These are phyloP conservation scores for Mus caroli DNA, from an alignment of 2,797 vertebrate species.

Conservation along the genomic window DNA sequence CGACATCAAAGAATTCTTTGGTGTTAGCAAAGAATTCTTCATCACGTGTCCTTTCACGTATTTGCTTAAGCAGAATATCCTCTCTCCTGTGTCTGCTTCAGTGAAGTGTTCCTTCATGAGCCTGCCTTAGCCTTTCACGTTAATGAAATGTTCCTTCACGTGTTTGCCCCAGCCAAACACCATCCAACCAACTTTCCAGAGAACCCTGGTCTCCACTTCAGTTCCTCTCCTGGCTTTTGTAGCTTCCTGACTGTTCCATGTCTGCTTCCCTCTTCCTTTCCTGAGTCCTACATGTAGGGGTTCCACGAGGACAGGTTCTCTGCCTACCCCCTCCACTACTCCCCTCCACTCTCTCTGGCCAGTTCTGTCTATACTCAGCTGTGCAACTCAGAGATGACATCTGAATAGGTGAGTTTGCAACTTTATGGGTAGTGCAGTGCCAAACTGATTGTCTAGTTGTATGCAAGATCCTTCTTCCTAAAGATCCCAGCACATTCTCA, in stretches of 20 bases:
- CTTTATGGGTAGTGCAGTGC: background rate
- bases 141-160: background rate
- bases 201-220: background rate
- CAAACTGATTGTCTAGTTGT: background rate
- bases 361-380: background rate
- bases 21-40: background rate
- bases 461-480: background rate
- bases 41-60: too few species aligned
- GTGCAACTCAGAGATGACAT: background rate
- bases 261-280: background rate
- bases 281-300: background rate
- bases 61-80: background rate
- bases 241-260: background rate
- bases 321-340: background rate
- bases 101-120: background rate
- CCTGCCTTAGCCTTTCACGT: background rate
- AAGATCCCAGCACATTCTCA: constrained; percentile 5
- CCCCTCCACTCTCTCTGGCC: too few species aligned
- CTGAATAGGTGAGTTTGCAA: background rate
- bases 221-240: background rate
- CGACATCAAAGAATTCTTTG: too few species aligned
- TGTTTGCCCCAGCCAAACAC: background rate
- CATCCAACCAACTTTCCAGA: background rate
- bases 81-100: background rate
- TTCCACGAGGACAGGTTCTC: background rate